Conservation (phyloP, 2,113 vertebrate species). For the Oreamnos americanus region DNA sequence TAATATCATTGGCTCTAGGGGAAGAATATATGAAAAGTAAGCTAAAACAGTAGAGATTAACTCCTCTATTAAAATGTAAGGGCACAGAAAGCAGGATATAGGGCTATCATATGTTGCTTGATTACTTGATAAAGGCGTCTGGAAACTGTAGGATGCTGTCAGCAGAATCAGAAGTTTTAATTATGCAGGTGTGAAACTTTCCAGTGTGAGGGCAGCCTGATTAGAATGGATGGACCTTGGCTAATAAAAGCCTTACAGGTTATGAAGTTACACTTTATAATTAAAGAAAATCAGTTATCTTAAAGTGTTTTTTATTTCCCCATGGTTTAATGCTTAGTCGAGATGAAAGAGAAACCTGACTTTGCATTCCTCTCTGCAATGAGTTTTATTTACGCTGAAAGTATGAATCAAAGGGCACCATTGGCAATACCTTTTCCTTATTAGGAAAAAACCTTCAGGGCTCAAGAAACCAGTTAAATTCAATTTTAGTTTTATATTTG, state of each 20-base stretch:
- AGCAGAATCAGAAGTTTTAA: constrained; percentile 68
- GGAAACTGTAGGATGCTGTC: constrained; percentile 65
- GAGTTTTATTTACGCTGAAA: constrained; percentile 50
- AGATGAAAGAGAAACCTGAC: constrained; percentile 44
- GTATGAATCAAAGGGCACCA: neutral
- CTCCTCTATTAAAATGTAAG: constrained; percentile 52
- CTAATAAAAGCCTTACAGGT: constrained; percentile 74
- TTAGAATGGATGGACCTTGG: constrained; percentile 70
- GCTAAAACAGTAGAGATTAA: constrained; percentile 51
- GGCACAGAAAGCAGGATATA: constrained; percentile 5
- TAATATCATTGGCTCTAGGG: neutral
- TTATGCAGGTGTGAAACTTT: constrained; percentile 61
- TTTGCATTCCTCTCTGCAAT: constrained; percentile 16
- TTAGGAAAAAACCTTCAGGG: neutral
- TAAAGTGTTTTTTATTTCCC: constrained; percentile 4
- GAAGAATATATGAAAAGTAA: constrained; percentile 55
- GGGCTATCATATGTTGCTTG: neutral
- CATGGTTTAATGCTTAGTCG: constrained; percentile 46
- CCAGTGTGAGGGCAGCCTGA: constrained; percentile 37
- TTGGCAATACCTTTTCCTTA: neutral
- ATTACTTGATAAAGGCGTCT: constrained; percentile 65
- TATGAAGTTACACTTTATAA: constrained; percentile 66
- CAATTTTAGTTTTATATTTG: constrained; percentile 19
- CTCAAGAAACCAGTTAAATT: neutral
- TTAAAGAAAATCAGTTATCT: constrained; percentile 72